Conservation (phyloP, 2,797 vertebrate genomes). For the Melanotaenia maccullochi region DNA sequence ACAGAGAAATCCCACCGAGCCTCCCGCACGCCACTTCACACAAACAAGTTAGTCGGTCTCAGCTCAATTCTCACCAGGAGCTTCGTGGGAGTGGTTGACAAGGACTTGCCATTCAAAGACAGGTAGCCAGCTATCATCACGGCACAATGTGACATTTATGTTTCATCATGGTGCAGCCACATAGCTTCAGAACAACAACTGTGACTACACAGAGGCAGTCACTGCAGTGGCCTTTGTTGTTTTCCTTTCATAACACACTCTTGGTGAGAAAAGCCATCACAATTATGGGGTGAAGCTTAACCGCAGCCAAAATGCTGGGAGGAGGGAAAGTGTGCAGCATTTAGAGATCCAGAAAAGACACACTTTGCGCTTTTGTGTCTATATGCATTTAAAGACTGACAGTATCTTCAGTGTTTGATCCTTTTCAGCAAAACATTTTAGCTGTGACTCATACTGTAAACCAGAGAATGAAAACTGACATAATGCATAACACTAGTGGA, state of each 20-base stretch:
- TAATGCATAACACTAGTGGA: no score
- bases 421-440: not conserved
- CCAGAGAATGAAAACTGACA: no score
- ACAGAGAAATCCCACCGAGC: constrained; percentile 57
- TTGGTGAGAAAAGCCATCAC: constrained; percentile 21
- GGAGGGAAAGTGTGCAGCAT: not conserved
- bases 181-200: constrained; percentile 6
- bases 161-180: constrained; percentile 20
- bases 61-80: constrained; percentile 49
- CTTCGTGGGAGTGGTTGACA: constrained; percentile 35
- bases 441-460: not conserved
- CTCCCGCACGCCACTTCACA: constrained; percentile 63
- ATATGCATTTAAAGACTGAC: not conserved
- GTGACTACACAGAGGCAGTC: constrained; percentile 13
- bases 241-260: not conserved
- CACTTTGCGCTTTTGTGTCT: not conserved
- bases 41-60: constrained; percentile 50
- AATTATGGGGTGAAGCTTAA: constrained; percentile 17
- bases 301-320: constrained; percentile 6
- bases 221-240: constrained; percentile 22
- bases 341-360: not conserved
- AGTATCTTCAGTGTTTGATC: not conserved
- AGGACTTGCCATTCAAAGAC: constrained; percentile 29
- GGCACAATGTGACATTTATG: constrained; percentile 23
- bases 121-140: constrained; percentile 35